Evolutionary conservation across 2,888 invertebrate species (phyloP), one percentile per base, ranked within the genome.

Genomic region (Deilephila elpenor): DNA sequence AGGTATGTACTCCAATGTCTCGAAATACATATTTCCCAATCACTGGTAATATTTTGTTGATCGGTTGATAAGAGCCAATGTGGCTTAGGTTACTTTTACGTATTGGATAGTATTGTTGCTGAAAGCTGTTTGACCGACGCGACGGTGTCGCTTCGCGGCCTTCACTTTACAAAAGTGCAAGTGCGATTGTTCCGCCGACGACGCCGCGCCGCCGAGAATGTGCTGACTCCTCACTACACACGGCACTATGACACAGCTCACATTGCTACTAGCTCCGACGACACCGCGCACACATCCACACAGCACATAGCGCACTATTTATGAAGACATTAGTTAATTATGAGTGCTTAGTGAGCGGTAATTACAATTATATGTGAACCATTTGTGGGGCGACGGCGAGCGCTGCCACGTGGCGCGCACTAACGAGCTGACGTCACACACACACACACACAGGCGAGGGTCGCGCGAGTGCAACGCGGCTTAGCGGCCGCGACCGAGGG

Each of bases 311-410:
- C 25, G 67, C 25, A 20, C 25, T 67, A 44, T 29, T 67, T 67
- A 51, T 51, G 20, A 51, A 51, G 25, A 67, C 67, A 67, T 67
- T 67, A 67, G 44, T 44, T 67, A 67, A 67, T 67, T 67, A 67
- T 17, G 44, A 51, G 67, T 25, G 25, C 62, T 67, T 67, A 67
- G 67, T 17, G 11, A 62, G 51, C 67, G 44, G 67, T 67, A 44
- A 51, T 51, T 67, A 67, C 67, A 67, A 67, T 51, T 67, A 67
- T 51, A 67, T 67, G 67, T 67, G 67, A 67, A 67, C 44, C 67
- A 64, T 64, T 64, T 64, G 64, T 44, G 67, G 19, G n/a, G 56
- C 56, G 56, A n/a, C 56, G 56, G 20, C 60, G 29, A 25, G 29
- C 29, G 67, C 25, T 44, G 67, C 67, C 67, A 67, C 67, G 67